Base-by-base conservation (phyloP, 2,888 invertebrate genomes). In the Conistra vaccinii region DNA sequence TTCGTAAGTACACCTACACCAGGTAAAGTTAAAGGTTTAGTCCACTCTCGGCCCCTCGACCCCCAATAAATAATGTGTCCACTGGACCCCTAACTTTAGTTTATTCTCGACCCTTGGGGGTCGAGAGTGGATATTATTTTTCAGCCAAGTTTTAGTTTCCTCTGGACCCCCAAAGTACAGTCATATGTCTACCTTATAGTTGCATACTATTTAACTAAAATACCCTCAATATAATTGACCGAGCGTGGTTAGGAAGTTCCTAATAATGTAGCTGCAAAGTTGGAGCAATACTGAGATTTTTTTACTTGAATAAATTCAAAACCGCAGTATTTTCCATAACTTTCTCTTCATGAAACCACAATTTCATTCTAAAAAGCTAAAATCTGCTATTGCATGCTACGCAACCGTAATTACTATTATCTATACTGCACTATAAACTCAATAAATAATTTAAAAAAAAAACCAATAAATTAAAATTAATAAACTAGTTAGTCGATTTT, bases 401-500 rank as follows among this genome's bases (percentile, higher is more conserved):
- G 26, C 55, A 55, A 6, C 5, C 10, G n/a, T 61, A 60, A 69
- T 53, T 71, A 29, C 7, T 58, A 53, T 42, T 5, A 14, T 35
- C 20, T 23, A 26, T 14, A 48, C 2, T 17, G 23, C 17, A 42
- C 29, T 51, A 53, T 39, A 53, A 23, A 60, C 3, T 35, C 23
- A 35, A 63, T 53, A 2, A 29, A 58, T 20, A 61, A 55, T 55
- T 29, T 17, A n/a, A 61, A n/a, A 78, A 35, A 68, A 68, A 62
- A 32, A 45, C 32, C 32, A 55, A 70, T 66, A 51, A 60, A 69
- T 68, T 55, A 35, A 63, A 69, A 58, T 23, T 53, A 73, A 68
- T 70, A 69, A 69, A 65, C 14, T 17, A 14, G 48, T 60, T 67
- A 83, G 29, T 70, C 69, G 79, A 78, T 73, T 70, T 73, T 63